Conservation (phyloP, 2,888 invertebrate genomes). For the Epicampocera succincta region DNA sequence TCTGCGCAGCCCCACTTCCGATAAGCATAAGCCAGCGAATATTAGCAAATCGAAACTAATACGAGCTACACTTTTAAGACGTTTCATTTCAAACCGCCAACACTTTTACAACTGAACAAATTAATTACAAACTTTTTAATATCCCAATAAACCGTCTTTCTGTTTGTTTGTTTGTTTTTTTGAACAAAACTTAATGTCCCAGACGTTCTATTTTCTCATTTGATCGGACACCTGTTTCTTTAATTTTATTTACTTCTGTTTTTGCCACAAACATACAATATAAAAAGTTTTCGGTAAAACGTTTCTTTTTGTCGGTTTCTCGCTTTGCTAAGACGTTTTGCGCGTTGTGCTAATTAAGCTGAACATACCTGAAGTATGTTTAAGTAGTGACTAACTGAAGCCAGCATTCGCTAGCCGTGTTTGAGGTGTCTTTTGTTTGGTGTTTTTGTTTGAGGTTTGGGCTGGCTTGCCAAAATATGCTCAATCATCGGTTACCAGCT, state of each 20-base stretch:
- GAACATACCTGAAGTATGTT: constrained; percentile 56
- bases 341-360: constrained; percentile 17
- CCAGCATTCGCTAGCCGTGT: constrained; percentile 26
- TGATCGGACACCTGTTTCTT: constrained; percentile 30
- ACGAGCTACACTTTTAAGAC: constrained; percentile 73
- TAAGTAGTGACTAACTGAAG: constrained; percentile 60
- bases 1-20: constrained; percentile 72
- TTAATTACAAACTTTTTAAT: neutral
- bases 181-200: neutral
- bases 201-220: constrained; percentile 15
- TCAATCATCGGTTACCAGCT: constrained; percentile 41
- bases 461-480: constrained; percentile 55
- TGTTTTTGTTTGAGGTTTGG: constrained; percentile 6
- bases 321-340: neutral
- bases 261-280: neutral
- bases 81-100: constrained; percentile 47
- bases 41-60: constrained; percentile 76
- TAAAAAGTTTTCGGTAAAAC: neutral
- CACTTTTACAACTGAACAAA: neutral
- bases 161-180: constrained; percentile 3
- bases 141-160: constrained; percentile 23
- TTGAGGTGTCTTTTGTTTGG: constrained; percentile 52
- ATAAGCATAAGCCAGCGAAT: constrained; percentile 74
- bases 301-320: too few relatives aligned
- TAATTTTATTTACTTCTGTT: neutral